Conservation (phyloP, 2,797 vertebrate species). For the Phrynocephalus guinanensis region DNA sequence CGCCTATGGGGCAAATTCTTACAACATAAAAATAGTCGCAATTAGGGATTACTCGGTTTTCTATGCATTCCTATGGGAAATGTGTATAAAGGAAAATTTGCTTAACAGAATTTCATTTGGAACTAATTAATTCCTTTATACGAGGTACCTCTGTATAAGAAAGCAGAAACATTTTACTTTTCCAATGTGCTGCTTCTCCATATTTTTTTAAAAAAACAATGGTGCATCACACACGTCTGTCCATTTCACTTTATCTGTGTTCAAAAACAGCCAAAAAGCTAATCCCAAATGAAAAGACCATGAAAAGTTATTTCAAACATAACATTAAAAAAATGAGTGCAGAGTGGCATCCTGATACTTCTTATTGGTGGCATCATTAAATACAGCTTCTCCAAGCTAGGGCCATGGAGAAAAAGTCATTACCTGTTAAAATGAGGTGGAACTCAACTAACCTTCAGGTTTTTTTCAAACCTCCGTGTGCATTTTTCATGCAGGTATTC, state of each 20-base stretch:
- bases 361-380: not conserved
- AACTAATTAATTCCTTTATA: too few species aligned
- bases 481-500: not conserved
- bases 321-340: not conserved
- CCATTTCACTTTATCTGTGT: not conserved
- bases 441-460: not conserved
- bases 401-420: not conserved
- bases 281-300: not conserved
- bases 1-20: too few species aligned
- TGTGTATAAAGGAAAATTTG: too few species aligned
- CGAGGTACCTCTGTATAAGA: not conserved
- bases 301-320: not conserved
- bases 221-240: not conserved
- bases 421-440: not conserved
- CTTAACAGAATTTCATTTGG: too few species aligned
- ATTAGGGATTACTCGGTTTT: too few species aligned
- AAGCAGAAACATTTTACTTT: not conserved
- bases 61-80: too few species aligned
- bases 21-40: too few species aligned
- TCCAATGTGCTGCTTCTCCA: not conserved
- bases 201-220: not conserved
- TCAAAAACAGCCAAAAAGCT: not conserved
- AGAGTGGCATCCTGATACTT: not conserved
- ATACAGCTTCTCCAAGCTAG: not conserved
- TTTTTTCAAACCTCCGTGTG: not conserved